Percentiles rank a stretch among this genome's conserved stretches.
These are phyloP conservation scores for Pachyramphus minor DNA, from an alignment of 2,113 vertebrate species.

Conservation along the genomic window DNA sequence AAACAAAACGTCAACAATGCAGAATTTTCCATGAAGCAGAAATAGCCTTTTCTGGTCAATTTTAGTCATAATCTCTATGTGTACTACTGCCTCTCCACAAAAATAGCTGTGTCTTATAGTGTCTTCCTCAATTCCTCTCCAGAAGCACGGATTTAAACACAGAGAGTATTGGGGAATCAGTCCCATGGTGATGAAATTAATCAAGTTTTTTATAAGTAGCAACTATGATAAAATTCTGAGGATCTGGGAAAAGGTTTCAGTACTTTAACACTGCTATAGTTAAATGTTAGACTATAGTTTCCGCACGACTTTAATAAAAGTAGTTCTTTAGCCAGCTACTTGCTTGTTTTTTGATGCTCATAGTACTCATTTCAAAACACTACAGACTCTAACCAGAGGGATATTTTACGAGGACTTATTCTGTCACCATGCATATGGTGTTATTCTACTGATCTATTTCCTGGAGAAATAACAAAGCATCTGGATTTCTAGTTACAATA, in stretches of 20 bases:
- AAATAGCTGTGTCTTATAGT: not conserved
- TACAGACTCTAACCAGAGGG: not conserved
- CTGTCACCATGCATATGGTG: not conserved
- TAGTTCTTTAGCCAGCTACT: not conserved
- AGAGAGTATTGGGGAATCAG: not conserved
- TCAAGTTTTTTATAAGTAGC: not conserved
- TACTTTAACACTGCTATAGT: not conserved
- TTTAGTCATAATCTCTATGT: not conserved
- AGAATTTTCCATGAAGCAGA: not conserved
- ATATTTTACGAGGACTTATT: conserved; percentile 1
- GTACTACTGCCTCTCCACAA: not conserved
- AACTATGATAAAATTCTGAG: not conserved
- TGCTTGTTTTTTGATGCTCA: not conserved
- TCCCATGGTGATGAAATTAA: not conserved
- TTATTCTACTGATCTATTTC: not conserved
- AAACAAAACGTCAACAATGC: not conserved
- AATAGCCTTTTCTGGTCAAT: not conserved
- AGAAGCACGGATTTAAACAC: not conserved
- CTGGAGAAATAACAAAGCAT: conserved; percentile 7
- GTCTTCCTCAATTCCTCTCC: not conserved
- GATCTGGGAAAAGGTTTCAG: not conserved
- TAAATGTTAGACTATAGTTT: not conserved
- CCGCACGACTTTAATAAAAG: not conserved
- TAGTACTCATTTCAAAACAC: not conserved
- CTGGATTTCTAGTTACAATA: not conserved